These are phyloP conservation scores for Spilosoma lubricipeda DNA, from an alignment of 2,888 invertebrate genomes.

Conservation along the genomic window DNA sequence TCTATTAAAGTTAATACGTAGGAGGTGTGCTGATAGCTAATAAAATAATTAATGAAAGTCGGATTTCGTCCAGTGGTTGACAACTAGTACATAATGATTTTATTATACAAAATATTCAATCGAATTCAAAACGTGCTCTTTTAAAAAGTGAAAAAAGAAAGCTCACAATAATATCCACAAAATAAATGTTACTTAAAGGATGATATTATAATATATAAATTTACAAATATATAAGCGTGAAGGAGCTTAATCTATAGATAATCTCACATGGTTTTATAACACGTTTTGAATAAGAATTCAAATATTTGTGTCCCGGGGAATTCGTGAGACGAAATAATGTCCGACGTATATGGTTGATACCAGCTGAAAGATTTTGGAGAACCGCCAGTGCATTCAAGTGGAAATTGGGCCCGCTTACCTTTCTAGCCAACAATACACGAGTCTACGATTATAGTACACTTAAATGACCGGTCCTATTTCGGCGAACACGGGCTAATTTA, in stretches of 20 bases:
- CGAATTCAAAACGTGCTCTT: not conserved
- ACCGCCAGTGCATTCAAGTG: conserved; percentile 55
- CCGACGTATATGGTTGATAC: conserved; percentile 27
- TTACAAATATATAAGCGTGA: not conserved
- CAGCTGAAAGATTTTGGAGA: conserved; percentile 50
- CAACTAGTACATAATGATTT: no score
- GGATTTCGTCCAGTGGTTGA: no score
- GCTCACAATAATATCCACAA: not conserved
- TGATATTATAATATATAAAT: not conserved
- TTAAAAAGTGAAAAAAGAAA: not conserved
- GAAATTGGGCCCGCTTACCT: conserved; percentile 39
- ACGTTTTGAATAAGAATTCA: conserved; percentile 31
- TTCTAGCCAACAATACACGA: conserved; percentile 32
- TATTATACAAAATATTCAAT: not conserved
- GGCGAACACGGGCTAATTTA: not conserved
- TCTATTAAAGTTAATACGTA: no score
- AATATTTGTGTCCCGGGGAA: conserved; percentile 31
- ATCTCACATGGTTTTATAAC: conserved; percentile 26
- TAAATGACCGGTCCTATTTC: not conserved
- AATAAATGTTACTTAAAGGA: not conserved
- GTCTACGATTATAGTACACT: conserved; percentile 19
- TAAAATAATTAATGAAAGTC: no score
- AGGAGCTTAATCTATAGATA: conserved; percentile 20
- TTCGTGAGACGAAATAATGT: conserved; percentile 33
- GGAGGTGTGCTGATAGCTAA: no score